Conservation (phyloP, 2,113 vertebrate genomes). For the Pseudorhombus dupliciocellatus region DNA sequence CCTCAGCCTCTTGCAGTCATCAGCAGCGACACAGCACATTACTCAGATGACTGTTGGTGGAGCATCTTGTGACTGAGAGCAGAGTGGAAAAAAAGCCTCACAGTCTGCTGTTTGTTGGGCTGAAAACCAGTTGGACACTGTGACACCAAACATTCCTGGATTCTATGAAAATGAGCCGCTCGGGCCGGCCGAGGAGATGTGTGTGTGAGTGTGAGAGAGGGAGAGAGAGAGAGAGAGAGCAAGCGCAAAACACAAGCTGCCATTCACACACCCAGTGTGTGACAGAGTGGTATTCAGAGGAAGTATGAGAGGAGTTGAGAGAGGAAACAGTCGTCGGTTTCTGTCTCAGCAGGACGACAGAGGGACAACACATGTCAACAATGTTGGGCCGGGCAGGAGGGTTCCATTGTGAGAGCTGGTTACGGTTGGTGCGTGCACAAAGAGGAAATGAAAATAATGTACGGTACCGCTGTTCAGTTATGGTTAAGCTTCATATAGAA, state of each 20-base stretch:
- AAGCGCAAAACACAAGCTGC: conserved; percentile 58
- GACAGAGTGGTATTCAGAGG: conserved; percentile 11
- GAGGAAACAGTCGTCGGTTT: conserved; percentile 3
- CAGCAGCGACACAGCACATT: conserved; percentile 41
- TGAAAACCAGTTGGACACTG: conserved; percentile 55
- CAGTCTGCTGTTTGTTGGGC: conserved; percentile 61
- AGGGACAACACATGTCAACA: not conserved
- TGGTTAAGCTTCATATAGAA: too few relatives aligned
- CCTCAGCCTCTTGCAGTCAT: conserved; percentile 26
- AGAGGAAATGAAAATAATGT: too few relatives aligned
- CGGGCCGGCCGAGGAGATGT: conserved; percentile 25
- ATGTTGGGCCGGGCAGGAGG: not conserved
- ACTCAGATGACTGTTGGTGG: conserved; percentile 47
- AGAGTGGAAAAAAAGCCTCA: conserved; percentile 52
- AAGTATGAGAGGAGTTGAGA: conserved; percentile 32
- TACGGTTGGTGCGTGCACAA: too few relatives aligned
- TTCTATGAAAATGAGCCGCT: conserved; percentile 39
- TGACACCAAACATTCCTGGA: conserved; percentile 55
- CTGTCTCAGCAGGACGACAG: not conserved
- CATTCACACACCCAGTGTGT: conserved; percentile 52
- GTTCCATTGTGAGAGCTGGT: too few relatives aligned
- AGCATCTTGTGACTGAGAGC: conserved; percentile 72
- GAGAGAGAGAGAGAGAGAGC: conserved; percentile 5
- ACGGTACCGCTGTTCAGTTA: too few relatives aligned
- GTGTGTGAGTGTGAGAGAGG: not conserved